These are phyloP conservation scores for Spheniscus mendiculus DNA, from an alignment of 2,113 vertebrate genomes.

Conservation along the genomic window DNA sequence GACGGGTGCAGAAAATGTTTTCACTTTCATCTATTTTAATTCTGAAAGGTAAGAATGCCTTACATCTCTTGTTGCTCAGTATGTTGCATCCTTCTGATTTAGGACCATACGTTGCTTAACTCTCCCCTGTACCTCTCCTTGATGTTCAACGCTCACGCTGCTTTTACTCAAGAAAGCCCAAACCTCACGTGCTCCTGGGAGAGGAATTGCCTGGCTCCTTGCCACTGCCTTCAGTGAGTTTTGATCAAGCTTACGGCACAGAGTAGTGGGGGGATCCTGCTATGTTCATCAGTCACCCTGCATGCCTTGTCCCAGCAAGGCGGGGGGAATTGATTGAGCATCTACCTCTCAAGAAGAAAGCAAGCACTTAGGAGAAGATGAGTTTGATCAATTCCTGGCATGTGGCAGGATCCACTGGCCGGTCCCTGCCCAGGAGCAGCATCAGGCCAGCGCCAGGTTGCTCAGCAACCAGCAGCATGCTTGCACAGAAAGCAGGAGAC, in stretches of 20 bases:
- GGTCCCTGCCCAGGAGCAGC: not conserved
- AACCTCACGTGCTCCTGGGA: not conserved
- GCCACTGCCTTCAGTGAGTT: not conserved
- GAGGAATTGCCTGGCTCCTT: not conserved
- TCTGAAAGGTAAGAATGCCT: not conserved
- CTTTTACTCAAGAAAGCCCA: not conserved
- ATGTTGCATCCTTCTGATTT: not conserved
- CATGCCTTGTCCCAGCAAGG: not conserved
- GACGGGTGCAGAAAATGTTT: not conserved
- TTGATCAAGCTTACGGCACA: not conserved
- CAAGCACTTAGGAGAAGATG: not conserved
- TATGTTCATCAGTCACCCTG: not conserved
- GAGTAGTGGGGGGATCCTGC: not conserved
- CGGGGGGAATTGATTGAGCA: too few relatives aligned
- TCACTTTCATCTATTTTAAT: not conserved
- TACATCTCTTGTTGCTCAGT: not conserved
- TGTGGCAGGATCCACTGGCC: fast-evolving
- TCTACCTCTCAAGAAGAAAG: not conserved
- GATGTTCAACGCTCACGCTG: not conserved
- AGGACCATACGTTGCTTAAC: not conserved
- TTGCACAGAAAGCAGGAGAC: not conserved
- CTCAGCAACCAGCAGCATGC: not conserved
- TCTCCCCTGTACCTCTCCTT: not conserved
- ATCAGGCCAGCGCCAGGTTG: not conserved
- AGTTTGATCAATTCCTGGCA: not conserved